phyloP scores from a whole-genome alignment of 2,888 invertebrate genomes.

The Hydrotaea diabolus region DNA sequence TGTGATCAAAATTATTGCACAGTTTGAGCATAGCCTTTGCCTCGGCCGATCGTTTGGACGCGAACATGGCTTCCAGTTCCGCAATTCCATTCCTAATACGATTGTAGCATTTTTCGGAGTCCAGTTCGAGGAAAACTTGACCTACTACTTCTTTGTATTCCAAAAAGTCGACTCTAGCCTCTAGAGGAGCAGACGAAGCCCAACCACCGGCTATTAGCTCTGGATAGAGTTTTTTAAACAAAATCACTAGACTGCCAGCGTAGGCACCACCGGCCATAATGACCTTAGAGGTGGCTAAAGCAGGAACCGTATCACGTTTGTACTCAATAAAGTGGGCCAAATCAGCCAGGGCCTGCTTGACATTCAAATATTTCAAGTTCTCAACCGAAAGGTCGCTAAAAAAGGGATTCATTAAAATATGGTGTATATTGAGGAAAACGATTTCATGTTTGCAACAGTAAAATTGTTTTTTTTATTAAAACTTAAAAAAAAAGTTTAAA shows the following conservation, averaged over 20 bases:
- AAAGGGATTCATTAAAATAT: conserved; percentile 39
- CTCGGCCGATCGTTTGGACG: conserved; percentile 72
- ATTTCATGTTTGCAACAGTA: no score
- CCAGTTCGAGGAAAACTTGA: conserved; percentile 73
- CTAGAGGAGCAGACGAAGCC: conserved; percentile 85
- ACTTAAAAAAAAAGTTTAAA: no score
- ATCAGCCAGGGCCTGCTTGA: conserved; percentile 86
- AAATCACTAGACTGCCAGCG: conserved; percentile 85
- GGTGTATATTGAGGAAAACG: no score
- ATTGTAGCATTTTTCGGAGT: conserved; percentile 77
- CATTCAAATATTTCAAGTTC: conserved; percentile 83
- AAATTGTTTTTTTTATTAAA: no score
- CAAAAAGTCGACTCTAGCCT: conserved; percentile 84
- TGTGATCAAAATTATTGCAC: conserved; percentile 76
- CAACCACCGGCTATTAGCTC: conserved; percentile 83
- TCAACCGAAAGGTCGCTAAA: conserved; percentile 82
- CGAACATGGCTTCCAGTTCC: conserved; percentile 75
- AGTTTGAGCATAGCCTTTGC: conserved; percentile 76
- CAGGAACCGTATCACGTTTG: conserved; percentile 77
- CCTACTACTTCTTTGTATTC: conserved; percentile 80
- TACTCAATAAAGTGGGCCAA: conserved; percentile 84
- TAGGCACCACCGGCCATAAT: conserved; percentile 85
- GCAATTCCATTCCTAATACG: conserved; percentile 77
- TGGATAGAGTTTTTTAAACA: conserved; percentile 85
- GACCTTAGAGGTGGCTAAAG: conserved; percentile 78